phyloP scores from a whole-genome alignment of 2,113 vertebrate species.

The Oryzias curvinotus region DNA sequence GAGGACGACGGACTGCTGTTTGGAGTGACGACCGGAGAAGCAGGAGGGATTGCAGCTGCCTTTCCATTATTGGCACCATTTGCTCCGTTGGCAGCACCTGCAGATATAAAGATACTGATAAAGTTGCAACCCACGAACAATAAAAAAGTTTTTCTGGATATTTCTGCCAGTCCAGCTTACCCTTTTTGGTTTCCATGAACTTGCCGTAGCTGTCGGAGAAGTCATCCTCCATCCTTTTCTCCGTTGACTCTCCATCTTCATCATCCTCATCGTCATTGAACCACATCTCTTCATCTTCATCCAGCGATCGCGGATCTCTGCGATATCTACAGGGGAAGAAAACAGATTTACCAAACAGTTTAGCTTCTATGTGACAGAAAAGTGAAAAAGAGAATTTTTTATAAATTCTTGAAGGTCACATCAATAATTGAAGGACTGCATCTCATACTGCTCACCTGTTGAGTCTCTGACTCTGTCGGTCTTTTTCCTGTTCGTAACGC shows the following conservation, averaged over 20 bases:
- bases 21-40: slow-evolving; percentile 82
- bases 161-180: slow-evolving; percentile 58
- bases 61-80: slow-evolving; percentile 86
- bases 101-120: slow-evolving; percentile 80
- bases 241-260: slow-evolving; percentile 86
- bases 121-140: slow-evolving; percentile 67
- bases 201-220: slow-evolving; percentile 95
- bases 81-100: slow-evolving; percentile 86
- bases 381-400: not conserved
- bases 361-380: not conserved
- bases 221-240: slow-evolving; percentile 93
- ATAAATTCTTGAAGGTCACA: not conserved
- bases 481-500: slow-evolving; percentile 96
- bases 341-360: not conserved
- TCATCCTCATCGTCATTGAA: slow-evolving; percentile 97
- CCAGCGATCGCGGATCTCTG: slow-evolving; percentile 89
- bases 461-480: slow-evolving; percentile 91
- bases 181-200: slow-evolving; percentile 98
- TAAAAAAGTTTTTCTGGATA: not conserved
- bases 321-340: slow-evolving; percentile 81
- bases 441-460: slow-evolving; percentile 81
- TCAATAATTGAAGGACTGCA: not conserved
- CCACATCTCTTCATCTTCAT: slow-evolving; percentile 97
- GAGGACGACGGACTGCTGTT: slow-evolving; percentile 82
- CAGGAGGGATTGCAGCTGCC: slow-evolving; percentile 82